Conservation (phyloP, 2,888 invertebrate species). For the Athalia circularis region DNA sequence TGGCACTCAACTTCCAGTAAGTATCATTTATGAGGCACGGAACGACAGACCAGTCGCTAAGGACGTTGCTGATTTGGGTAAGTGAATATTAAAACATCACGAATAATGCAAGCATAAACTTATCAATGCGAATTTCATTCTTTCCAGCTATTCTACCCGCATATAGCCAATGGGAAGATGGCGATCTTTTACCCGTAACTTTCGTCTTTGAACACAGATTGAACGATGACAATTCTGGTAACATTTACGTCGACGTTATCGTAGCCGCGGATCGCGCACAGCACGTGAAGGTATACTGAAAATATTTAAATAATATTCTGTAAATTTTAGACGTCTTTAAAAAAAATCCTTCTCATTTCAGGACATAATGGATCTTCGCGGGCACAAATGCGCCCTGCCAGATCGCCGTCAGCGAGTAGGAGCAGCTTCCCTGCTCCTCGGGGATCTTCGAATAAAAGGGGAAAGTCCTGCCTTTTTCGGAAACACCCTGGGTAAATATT, state of each 20-base stretch:
- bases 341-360: slow-evolving; percentile 44
- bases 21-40: slow-evolving; percentile 62
- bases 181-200: slow-evolving; percentile 61
- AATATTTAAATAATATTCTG: background rate
- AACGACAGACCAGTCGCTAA: slow-evolving; percentile 61
- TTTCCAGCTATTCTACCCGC: slow-evolving; percentile 64
- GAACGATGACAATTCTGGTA: slow-evolving; percentile 60
- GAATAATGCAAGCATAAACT: background rate
- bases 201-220: slow-evolving; percentile 65
- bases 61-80: slow-evolving; percentile 64
- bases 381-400: slow-evolving; percentile 64
- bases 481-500: slow-evolving; percentile 61
- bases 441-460: slow-evolving; percentile 60
- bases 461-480: slow-evolving; percentile 68
- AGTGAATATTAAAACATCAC: background rate
- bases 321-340: background rate
- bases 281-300: slow-evolving; percentile 57
- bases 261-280: slow-evolving; percentile 60
- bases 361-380: slow-evolving; percentile 64
- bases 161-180: slow-evolving; percentile 60
- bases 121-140: slow-evolving; percentile 2
- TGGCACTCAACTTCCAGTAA: slow-evolving; percentile 61
- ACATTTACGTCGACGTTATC: slow-evolving; percentile 63
- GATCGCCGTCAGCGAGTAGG: slow-evolving; percentile 58
- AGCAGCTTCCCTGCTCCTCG: slow-evolving; percentile 60